Conservation (phyloP, 2,113 vertebrate genomes). For the Laticauda colubrina region DNA sequence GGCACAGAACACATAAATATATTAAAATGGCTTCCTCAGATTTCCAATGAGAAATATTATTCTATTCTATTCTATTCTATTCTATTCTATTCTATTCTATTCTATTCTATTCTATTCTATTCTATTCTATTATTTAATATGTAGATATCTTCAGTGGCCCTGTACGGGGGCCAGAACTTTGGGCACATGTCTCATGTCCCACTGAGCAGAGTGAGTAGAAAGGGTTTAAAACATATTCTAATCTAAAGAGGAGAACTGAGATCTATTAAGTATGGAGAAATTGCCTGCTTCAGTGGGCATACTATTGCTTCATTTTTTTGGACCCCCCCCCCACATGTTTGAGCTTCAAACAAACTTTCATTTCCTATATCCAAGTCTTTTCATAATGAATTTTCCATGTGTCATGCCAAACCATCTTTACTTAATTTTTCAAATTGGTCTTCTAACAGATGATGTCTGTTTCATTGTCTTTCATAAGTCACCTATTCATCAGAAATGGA, state of each 20-base stretch:
- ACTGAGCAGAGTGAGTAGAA: background rate
- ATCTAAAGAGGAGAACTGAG: background rate
- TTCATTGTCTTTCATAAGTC: slow-evolving; percentile 6
- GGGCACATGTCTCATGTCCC: background rate
- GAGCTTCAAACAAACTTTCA: background rate
- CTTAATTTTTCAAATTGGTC: background rate
- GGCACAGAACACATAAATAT: too few relatives aligned
- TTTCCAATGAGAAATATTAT: background rate
- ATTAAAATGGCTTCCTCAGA: background rate
- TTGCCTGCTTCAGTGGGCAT: background rate
- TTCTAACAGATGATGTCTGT: slow-evolving; percentile 9
- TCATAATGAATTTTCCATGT: background rate
- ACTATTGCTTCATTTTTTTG: background rate
- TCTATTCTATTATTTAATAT: background rate
- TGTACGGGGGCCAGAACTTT: background rate
- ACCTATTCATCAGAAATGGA: background rate
- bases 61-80: too few relatives aligned
- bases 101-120: too few relatives aligned
- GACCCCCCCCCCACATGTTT: background rate
- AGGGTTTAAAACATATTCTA: background rate
- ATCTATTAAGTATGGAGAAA: background rate
- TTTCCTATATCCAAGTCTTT: background rate
- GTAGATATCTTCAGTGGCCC: too few relatives aligned
- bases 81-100: too few relatives aligned
- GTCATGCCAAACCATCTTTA: background rate